These are phyloP conservation scores for Andrena haemorrhoa DNA, from an alignment of 2,888 invertebrate species.

Conservation along the genomic window DNA sequence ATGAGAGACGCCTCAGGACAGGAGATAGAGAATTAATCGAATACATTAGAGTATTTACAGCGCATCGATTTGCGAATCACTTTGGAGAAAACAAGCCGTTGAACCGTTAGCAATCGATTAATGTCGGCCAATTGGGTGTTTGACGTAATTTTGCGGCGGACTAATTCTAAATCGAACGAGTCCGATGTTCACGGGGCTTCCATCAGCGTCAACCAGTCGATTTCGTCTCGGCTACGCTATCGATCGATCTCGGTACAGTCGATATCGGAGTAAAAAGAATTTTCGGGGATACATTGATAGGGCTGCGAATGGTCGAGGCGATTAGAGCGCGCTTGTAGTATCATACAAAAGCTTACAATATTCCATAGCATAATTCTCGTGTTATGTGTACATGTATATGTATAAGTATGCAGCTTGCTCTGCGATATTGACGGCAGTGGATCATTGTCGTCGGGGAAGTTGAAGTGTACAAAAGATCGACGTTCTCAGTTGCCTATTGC, in stretches of 20 bases:
- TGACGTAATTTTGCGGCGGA: neutral
- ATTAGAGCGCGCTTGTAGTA: conserved; percentile 54
- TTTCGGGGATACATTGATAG: neutral
- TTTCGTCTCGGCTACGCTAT: too few species aligned
- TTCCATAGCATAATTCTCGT: conserved; percentile 49
- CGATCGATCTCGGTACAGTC: conserved; percentile 1
- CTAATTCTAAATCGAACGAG: neutral
- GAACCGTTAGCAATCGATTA: neutral
- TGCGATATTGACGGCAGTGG: conserved; percentile 63
- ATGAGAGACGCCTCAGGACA: conserved; percentile 54
- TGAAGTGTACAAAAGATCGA: conserved; percentile 67
- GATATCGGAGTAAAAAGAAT: conserved; percentile 3
- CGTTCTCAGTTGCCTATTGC: conserved; percentile 60
- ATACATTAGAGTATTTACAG: conserved; percentile 66
- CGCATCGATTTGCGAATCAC: conserved; percentile 33
- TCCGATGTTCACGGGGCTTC: too few species aligned
- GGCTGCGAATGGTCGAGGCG: conserved; percentile 23
- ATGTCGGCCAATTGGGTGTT: neutral
- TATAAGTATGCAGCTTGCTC: conserved; percentile 33
- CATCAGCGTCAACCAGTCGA: too few species aligned
- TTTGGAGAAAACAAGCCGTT: neutral
- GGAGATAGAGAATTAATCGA: conserved; percentile 57
- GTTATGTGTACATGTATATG: conserved; percentile 33
- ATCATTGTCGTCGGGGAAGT: conserved; percentile 62
- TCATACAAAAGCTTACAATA: conserved; percentile 71